Percentiles rank a stretch among this genome's conserved stretches.
phyloP scores from a whole-genome alignment of 2,888 invertebrate species.

The Aphrophora alni region DNA sequence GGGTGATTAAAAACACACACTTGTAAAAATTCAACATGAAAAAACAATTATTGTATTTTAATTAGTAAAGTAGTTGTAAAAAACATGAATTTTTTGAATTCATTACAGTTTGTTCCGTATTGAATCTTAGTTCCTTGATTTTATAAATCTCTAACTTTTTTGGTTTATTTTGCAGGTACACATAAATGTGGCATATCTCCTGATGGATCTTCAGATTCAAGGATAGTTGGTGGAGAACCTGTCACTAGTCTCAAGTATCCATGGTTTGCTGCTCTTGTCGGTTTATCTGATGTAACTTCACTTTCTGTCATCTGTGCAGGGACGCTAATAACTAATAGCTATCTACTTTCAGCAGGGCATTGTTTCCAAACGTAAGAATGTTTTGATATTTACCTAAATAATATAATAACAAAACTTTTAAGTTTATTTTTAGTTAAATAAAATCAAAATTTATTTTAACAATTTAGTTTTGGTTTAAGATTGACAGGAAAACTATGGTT shows the following conservation, averaged over 20 bases:
- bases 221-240: conserved; percentile 44
- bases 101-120: not conserved
- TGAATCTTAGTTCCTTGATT: not conserved
- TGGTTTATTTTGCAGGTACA: not conserved
- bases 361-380: conserved; percentile 53
- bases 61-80: no score
- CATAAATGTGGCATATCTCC: conserved; percentile 2
- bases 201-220: conserved; percentile 11
- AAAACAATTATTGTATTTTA: not conserved
- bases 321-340: conserved; percentile 52
- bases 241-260: conserved; percentile 39
- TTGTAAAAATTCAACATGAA: no score
- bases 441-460: not conserved
- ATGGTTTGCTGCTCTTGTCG: conserved; percentile 45
- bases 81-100: not conserved
- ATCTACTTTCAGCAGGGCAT: conserved; percentile 46
- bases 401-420: no score
- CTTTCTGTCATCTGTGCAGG: conserved; percentile 47
- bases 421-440: no score
- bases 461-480: not conserved
- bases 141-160: not conserved
- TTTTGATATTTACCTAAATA: not conserved
- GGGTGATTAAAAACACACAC: no score
- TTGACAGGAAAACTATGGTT: no score
- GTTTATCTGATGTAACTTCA: not conserved